Percentiles rank a stretch among this genome's conserved stretches.
Conservation (phyloP, 1,140 invertebrate genomes). For the Papilio polyxenes region DNA sequence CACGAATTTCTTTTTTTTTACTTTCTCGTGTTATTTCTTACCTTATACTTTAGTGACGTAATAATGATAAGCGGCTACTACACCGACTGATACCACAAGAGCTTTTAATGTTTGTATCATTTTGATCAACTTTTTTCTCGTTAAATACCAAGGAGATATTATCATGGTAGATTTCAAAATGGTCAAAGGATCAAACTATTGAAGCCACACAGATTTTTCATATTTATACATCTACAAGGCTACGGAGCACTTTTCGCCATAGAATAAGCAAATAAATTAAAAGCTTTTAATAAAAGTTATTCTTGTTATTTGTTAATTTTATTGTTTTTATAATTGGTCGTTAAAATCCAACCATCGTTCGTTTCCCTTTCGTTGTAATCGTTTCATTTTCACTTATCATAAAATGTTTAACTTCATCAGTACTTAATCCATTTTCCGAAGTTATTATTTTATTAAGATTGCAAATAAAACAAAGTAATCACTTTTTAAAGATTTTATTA, state of each 20-base stretch:
- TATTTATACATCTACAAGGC: constrained; percentile 1
- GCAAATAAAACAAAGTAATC: not conserved
- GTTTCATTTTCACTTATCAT: not conserved
- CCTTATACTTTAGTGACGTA: constrained; percentile 41
- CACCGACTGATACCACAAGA: constrained; percentile 47
- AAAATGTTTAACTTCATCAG: not conserved
- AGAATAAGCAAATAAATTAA: not conserved
- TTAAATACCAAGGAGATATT: not conserved
- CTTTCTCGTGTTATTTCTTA: not conserved
- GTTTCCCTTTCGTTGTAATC: too few species aligned
- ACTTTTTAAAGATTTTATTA: not conserved
- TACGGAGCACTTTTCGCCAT: not conserved
- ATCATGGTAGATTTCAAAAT: not conserved
- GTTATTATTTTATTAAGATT: not conserved
- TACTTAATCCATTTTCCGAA: too few species aligned
- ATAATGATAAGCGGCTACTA: constrained; percentile 54
- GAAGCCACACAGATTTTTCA: not conserved
- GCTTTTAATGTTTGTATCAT: constrained; percentile 52
- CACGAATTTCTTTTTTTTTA: not conserved
- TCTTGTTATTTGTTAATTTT: too few species aligned
- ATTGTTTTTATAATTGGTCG: too few species aligned
- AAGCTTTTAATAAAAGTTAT: not conserved
- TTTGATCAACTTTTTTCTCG: constrained; percentile 17
- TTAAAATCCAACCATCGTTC: too few species aligned
- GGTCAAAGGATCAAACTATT: not conserved